Conservation (phyloP, 2,888 invertebrate species). For the Hypselothyrea guttata region DNA sequence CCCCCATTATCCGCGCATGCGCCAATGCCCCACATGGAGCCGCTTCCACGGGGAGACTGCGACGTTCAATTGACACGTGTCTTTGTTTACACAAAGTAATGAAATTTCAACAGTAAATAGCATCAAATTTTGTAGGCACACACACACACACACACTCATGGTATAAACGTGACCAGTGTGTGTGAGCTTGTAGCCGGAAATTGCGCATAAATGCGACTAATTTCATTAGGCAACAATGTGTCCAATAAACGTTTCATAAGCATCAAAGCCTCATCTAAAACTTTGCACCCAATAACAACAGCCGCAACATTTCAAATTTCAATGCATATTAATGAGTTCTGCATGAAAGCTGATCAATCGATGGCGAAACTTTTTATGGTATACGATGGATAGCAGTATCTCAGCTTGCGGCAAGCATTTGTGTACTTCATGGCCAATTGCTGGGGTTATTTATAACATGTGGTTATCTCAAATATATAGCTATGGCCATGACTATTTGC, state of each 20-base stretch:
- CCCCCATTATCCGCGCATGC: slow-evolving; percentile 69
- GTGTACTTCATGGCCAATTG: slow-evolving; percentile 7
- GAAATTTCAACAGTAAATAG: slow-evolving; percentile 67
- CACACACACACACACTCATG: neutral
- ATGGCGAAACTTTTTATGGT: slow-evolving; percentile 18
- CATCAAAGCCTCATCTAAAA: slow-evolving; percentile 49
- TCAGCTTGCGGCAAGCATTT: neutral
- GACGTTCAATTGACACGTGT: slow-evolving; percentile 55
- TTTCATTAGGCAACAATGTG: slow-evolving; percentile 65
- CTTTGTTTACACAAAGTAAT: slow-evolving; percentile 74
- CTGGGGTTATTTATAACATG: slow-evolving; percentile 11
- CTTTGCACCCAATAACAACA: slow-evolving; percentile 30
- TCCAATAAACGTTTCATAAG: slow-evolving; percentile 57
- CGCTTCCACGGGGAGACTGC: neutral
- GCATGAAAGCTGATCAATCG: slow-evolving; percentile 2
- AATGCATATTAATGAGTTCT: slow-evolving; percentile 68
- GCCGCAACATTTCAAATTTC: slow-evolving; percentile 33
- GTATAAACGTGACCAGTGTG: neutral
- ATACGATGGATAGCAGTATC: neutral
- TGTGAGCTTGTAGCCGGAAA: slow-evolving; percentile 34
- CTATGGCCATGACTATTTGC: slow-evolving; percentile 37
- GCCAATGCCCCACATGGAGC: slow-evolving; percentile 5
- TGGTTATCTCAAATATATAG: slow-evolving; percentile 12
- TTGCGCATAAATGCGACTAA: slow-evolving; percentile 61
- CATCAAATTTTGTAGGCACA: slow-evolving; percentile 30